These are phyloP conservation scores for Urocolius indicus DNA, from an alignment of 2,113 vertebrate genomes.

Conservation along the genomic window DNA sequence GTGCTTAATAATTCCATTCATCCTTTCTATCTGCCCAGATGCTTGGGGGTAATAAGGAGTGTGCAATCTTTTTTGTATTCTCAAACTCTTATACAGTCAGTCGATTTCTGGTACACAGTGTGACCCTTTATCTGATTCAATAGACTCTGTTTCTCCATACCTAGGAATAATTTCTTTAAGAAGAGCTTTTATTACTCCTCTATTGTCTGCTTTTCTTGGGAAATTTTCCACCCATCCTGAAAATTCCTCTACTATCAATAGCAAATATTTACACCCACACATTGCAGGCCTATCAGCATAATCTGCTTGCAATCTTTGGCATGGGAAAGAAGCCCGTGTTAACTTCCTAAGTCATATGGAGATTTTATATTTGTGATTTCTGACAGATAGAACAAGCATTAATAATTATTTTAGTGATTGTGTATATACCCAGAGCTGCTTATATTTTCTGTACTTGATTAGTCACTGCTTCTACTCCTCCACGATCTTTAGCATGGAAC, in stretches of 20 bases:
- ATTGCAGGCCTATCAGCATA: neutral
- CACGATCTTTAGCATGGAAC: neutral
- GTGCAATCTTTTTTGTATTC: neutral
- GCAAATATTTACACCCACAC: neutral
- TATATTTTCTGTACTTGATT: neutral
- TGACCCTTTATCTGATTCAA: neutral
- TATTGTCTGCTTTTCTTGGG: neutral
- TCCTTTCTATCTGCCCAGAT: neutral
- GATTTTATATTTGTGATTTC: neutral
- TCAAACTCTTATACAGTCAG: neutral
- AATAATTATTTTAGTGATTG: neutral
- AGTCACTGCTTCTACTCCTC: neutral
- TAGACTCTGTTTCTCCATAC: neutral
- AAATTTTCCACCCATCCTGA: neutral
- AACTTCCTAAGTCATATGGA: neutral
- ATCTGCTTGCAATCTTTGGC: neutral
- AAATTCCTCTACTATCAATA: neutral
- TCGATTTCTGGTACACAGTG: neutral
- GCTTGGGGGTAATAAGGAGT: neutral
- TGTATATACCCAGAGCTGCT: accelerated
- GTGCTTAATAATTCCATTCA: neutral
- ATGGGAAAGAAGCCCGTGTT: neutral
- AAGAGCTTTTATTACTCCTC: neutral
- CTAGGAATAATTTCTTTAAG: neutral
- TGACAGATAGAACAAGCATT: neutral